These are phyloP conservation scores for Cynopterus brachyotis DNA, from an alignment of 2,113 vertebrate genomes.

Conservation along the genomic window DNA sequence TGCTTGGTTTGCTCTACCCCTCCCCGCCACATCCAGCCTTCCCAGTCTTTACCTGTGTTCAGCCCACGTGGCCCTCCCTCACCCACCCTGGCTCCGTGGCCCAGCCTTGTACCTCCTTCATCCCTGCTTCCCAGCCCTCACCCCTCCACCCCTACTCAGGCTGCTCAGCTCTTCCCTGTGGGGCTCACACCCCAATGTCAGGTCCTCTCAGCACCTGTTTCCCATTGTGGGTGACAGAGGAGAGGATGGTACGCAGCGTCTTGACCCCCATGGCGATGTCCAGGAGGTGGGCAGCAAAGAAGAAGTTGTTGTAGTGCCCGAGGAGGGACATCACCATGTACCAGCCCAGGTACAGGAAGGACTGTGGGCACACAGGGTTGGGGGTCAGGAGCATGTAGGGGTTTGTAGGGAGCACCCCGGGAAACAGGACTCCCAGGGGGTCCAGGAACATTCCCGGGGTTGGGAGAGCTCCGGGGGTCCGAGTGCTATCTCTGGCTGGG, in stretches of 20 bases:
- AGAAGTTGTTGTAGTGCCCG: conserved; percentile 97
- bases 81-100: neutral
- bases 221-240: conserved; percentile 95
- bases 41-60: fast-evolving
- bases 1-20: fast-evolving
- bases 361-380: conserved; percentile 77
- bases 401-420: neutral
- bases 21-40: neutral
- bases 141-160: neutral
- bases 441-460: neutral
- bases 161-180: neutral
- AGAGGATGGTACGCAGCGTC: conserved; percentile 94
- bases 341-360: conserved; percentile 94
- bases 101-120: neutral
- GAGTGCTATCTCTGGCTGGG: neutral
- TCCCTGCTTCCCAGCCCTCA: neutral
- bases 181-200: neutral
- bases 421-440: no score
- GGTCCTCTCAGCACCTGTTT: conserved; percentile 88
- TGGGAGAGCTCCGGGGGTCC: neutral
- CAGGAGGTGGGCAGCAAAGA: conserved; percentile 92
- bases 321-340: conserved; percentile 94
- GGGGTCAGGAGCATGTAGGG: neutral
- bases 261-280: conserved; percentile 97
- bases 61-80: neutral